These are phyloP conservation scores for Lottia gigantea DNA, from an alignment of 2,888 invertebrate species.

Conservation along the genomic window DNA sequence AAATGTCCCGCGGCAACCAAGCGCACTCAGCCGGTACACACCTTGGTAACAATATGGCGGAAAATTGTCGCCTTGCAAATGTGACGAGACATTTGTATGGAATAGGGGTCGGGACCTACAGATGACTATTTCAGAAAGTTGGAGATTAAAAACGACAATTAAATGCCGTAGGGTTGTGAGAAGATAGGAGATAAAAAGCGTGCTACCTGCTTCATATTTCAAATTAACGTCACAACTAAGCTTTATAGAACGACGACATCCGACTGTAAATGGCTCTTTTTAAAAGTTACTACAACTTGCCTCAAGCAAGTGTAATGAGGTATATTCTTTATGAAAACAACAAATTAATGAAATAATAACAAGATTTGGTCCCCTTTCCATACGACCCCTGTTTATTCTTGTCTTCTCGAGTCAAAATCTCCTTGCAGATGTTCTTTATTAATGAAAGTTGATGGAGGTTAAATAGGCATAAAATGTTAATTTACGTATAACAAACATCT, in stretches of 20 bases:
- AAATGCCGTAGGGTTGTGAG: constrained; percentile 19
- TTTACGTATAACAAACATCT: not conserved
- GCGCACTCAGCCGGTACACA: constrained; percentile 7
- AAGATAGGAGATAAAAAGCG: constrained; percentile 28
- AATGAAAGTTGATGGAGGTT: not conserved
- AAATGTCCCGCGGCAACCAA: not conserved
- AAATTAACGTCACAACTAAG: constrained; percentile 31
- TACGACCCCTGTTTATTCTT: too few species aligned
- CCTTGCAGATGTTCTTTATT: constrained; percentile 7
- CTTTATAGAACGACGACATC: constrained; percentile 16
- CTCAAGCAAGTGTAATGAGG: constrained; percentile 19
- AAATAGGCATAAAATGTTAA: not conserved
- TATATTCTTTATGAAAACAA: constrained; percentile 34
- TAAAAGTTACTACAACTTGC: constrained; percentile 21
- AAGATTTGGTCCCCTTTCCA: constrained; percentile 11
- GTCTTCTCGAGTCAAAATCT: not conserved
- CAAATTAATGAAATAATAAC: constrained; percentile 35
- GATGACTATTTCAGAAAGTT: constrained; percentile 4
- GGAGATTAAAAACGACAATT: constrained; percentile 2
- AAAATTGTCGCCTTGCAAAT: not conserved
- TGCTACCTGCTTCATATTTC: constrained; percentile 34
- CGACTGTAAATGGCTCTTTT: constrained; percentile 15
- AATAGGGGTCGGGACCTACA: constrained; percentile 3
- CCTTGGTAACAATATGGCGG: constrained; percentile 5
- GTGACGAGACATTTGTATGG: not conserved